Evolutionary conservation across 2,888 invertebrate species (phyloP), one percentile per base, ranked within the genome.

Genomic region (Iselma pallidipennis): DNA sequence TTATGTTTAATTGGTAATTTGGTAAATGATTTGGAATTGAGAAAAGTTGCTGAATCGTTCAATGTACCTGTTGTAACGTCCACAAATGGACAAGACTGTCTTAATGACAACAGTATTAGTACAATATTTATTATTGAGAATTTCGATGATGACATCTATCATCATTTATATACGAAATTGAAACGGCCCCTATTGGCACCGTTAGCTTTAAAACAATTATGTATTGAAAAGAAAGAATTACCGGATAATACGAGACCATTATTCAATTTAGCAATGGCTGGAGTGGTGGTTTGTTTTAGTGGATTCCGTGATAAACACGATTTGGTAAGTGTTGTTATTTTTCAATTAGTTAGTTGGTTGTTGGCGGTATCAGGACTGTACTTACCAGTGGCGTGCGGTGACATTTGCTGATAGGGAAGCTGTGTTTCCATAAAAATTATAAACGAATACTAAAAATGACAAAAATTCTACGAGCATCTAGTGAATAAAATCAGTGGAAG

Each of bases 251-350:
- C 87, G 63, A 87, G 95, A 66, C 96, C 96, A 61, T 86, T 95
- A 76, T 96, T 91, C 83, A 94, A 91, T 81, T 87, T 91, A 76
- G 88, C 94, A 61, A 96, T 97, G 95, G 87, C 89, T 73, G 93
- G 94, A 67, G 89, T 93, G 55, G 90, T 94, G 75, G 89, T 95
- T 71, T 95, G 95, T 82, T 95, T 96, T 83, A 95, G 95, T 62
- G 96, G 96, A 62, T 95, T 96, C 82, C 87, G 94, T 73, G 90
- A 91, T 80, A 93, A 92, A 80, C 92, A 93, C 81, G 93, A 95
- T 84, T 84, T 96, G 86, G 96, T 96, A 81, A 87, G 87, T 55
- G 69, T 54, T 42, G 19, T 54, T 53, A 50, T 61, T 70, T 75
- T 75, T 31, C n/a, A n/a, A n/a, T n/a, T n/a, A n/a, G n/a, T n/a